These are phyloP conservation scores for Limanda limanda DNA, from an alignment of 2,113 vertebrate species.

Conservation along the genomic window DNA sequence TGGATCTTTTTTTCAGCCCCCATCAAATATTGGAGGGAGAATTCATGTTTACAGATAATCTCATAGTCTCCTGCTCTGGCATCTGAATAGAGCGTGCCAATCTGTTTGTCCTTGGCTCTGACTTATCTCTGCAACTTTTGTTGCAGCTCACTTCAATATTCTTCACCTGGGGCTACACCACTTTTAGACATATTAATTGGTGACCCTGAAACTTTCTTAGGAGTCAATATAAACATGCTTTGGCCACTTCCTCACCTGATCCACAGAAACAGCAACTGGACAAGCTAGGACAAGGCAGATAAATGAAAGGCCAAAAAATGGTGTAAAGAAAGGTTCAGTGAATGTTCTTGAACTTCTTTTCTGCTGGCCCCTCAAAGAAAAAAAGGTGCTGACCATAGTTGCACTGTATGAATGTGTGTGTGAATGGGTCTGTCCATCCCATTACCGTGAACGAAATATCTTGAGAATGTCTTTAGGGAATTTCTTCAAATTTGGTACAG, in stretches of 20 bases:
- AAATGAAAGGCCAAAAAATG: not conserved
- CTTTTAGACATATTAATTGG: constrained; percentile 72
- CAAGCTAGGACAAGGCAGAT: constrained; percentile 7
- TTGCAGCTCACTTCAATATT: constrained; percentile 69
- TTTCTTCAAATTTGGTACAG: too few species aligned
- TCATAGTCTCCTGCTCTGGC: constrained; percentile 59
- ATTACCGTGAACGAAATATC: too few species aligned
- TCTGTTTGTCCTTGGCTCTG: constrained; percentile 75
- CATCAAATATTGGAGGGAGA: constrained; percentile 59
- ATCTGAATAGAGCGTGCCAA: constrained; percentile 51
- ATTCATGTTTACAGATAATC: constrained; percentile 70
- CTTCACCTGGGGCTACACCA: constrained; percentile 61
- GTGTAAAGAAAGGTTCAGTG: not conserved
- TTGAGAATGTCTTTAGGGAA: too few species aligned
- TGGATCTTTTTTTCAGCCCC: constrained; percentile 62
- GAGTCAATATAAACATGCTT: constrained; percentile 57
- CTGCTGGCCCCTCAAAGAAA: not conserved
- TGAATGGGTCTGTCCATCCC: too few species aligned
- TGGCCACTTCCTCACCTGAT: constrained; percentile 26
- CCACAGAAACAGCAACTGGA: constrained; percentile 5
- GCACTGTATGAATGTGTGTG: too few species aligned
- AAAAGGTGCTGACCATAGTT: too few species aligned
- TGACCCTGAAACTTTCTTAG: constrained; percentile 68
- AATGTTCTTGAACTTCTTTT: not conserved
- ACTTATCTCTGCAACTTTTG: constrained; percentile 64